Evolutionary conservation across 2,888 invertebrate genomes (phyloP), one percentile per base, ranked within the genome.

Genomic region (Sinhomidia bicolor): DNA sequence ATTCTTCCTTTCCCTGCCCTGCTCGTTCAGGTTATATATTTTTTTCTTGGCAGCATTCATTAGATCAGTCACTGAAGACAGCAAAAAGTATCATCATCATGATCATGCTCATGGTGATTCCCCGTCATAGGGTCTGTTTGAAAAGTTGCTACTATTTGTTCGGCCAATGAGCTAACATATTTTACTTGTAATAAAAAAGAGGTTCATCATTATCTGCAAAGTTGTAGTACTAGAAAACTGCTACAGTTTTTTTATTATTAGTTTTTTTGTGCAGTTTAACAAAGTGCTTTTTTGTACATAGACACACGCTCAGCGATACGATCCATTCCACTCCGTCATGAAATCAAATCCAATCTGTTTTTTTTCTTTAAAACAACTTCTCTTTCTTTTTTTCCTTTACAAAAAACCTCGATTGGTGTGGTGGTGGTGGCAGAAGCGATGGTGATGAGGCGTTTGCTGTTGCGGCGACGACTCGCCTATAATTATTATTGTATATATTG

Each of bases 61-160:
- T 83, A 54, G 82, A 83, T 83, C 82, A 82, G 65, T 82, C 68
- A 68, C 17, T 62, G n/a, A 71, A 41, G 20, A 44, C 29, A 60
- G 44, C 0, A 26, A 65, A 41, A 79, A 79, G n/a, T 17, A 47
- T 9, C 54, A 17, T 9, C 36, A 62, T 9, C 10, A 62, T 14
- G 36, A 65, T 36, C 26, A 62, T 23, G 29, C 20, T 51, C n/a
- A n/a, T 51, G 9, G 60, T 60, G 10, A 60, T n/a, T 60, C 57
- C 14, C n/a, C 44, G 23, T 60, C 60, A 60, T 32, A 47, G 60
- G 12, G 41, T 62, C 76, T 29, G 47, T 68, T 83, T 83, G 83
- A 83, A 83, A 83, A 83, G 74, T 71, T 71, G 71, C 57, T 82
- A 20, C 82, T 44, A 68, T 82, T 82, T 82, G 82, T 82, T 82